phyloP scores from a whole-genome alignment of 2,113 vertebrate genomes.

The Girardinichthys multiradiatus region DNA sequence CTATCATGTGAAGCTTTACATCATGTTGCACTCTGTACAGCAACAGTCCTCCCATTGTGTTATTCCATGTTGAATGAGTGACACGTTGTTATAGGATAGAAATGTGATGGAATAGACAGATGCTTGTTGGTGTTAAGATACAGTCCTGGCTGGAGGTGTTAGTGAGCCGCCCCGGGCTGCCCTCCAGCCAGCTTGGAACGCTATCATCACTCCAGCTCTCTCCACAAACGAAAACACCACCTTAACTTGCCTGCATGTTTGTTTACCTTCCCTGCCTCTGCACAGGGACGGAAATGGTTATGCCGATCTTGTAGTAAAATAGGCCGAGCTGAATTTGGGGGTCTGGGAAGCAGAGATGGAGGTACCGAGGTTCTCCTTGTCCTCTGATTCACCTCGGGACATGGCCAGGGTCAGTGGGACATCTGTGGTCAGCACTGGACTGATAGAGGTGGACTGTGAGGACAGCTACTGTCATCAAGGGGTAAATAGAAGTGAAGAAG shows the following conservation, averaged over 20 bases:
- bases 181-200: constrained; percentile 71
- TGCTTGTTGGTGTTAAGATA: constrained; percentile 78
- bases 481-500: constrained; percentile 85
- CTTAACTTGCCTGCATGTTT: constrained; percentile 52
- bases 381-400: constrained; percentile 79
- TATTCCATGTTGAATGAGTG: constrained; percentile 55
- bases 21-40: constrained; percentile 19
- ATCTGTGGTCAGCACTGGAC: constrained; percentile 83
- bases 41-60: constrained; percentile 36
- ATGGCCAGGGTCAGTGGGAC: constrained; percentile 81
- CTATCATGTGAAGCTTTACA: constrained; percentile 36
- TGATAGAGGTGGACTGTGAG: constrained; percentile 76
- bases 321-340: constrained; percentile 58
- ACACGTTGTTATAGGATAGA: constrained; percentile 66
- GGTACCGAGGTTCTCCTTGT: constrained; percentile 40
- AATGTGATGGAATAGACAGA: constrained; percentile 69
- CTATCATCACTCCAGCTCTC: constrained; percentile 75
- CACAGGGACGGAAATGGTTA: constrained; percentile 59
- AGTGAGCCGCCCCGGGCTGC: constrained; percentile 71
- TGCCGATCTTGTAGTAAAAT: constrained; percentile 64
- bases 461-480: constrained; percentile 90
- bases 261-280: constrained; percentile 59
- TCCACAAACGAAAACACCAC: constrained; percentile 60
- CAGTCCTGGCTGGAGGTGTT: constrained; percentile 70
- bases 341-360: constrained; percentile 8